A percentile compares a stretch with the other conserved stretches of the same genome.
These are phyloP conservation scores for Sepiola atlantica DNA, from an alignment of 2,888 invertebrate genomes.

Conservation along the genomic window DNA sequence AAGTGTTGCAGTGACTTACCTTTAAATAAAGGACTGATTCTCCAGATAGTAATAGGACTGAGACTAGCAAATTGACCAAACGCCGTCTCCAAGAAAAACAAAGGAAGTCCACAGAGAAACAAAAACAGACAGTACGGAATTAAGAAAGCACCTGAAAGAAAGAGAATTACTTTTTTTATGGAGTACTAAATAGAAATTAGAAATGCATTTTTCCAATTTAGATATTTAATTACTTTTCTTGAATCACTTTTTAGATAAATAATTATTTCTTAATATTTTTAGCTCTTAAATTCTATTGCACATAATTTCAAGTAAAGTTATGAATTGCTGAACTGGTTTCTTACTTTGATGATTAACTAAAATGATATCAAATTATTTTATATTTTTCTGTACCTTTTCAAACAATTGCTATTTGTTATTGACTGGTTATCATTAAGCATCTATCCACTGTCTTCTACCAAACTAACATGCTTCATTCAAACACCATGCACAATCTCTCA, in stretches of 20 bases:
- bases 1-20: not conserved
- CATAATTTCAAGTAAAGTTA: not conserved
- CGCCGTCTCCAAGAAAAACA: conserved; percentile 43
- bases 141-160: conserved; percentile 39
- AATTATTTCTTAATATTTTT: not conserved
- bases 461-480: too few relatives aligned
- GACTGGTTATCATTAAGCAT: too few relatives aligned
- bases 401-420: too few relatives aligned
- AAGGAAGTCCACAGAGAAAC: conserved; percentile 43
- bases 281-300: not conserved
- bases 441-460: too few relatives aligned
- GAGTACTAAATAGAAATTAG: not conserved
- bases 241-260: not conserved
- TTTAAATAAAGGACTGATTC: conserved; percentile 46
- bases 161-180: not conserved
- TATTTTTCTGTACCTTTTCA: too few relatives aligned
- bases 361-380: too few relatives aligned
- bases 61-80: conserved; percentile 45
- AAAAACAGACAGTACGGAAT: conserved; percentile 41
- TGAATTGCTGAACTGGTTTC: not conserved
- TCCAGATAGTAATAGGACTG: conserved; percentile 39
- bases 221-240: not conserved
- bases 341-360: not conserved
- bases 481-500: too few relatives aligned
- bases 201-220: not conserved